phyloP scores from a whole-genome alignment of 2,888 invertebrate species.

The Rhamnusium bicolor region DNA sequence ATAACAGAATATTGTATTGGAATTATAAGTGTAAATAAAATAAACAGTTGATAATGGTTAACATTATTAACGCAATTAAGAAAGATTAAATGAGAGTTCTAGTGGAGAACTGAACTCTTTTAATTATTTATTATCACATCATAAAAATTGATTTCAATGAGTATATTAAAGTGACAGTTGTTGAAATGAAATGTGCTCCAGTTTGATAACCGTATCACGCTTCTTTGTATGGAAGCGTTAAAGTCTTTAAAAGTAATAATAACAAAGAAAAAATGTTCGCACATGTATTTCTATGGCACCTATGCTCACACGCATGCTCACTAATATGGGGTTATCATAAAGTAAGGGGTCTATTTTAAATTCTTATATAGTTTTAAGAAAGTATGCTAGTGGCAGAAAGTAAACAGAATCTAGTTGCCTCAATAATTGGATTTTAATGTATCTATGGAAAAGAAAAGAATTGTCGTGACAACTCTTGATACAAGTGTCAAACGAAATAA shows the following conservation, averaged over 20 bases:
- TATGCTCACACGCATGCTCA: too few species aligned
- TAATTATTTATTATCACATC: constrained; percentile 30
- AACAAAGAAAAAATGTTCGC: too few species aligned
- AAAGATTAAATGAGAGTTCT: constrained; percentile 23
- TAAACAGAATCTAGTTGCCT: too few species aligned
- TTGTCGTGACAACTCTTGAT: too few species aligned
- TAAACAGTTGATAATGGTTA: constrained; percentile 28
- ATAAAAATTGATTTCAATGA: constrained; percentile 22
- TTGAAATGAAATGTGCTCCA: constrained; percentile 2
- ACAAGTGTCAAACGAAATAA: too few species aligned
- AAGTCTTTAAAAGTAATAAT: neutral
- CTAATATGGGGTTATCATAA: too few species aligned
- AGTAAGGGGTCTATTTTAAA: too few species aligned
- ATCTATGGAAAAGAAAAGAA: too few species aligned
- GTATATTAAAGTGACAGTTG: neutral
- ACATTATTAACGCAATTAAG: constrained; percentile 31
- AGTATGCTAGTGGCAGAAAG: too few species aligned
- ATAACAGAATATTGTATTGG: constrained; percentile 4
- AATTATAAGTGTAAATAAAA: constrained; percentile 24
- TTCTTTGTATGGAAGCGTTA: neutral
- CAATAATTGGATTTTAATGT: too few species aligned
- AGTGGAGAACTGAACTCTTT: constrained; percentile 4
- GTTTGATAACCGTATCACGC: neutral
- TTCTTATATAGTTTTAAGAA: too few species aligned
- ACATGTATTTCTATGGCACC: too few species aligned